phyloP scores from a whole-genome alignment of 2,888 invertebrate species.

The Meliscaeva auricollis region DNA sequence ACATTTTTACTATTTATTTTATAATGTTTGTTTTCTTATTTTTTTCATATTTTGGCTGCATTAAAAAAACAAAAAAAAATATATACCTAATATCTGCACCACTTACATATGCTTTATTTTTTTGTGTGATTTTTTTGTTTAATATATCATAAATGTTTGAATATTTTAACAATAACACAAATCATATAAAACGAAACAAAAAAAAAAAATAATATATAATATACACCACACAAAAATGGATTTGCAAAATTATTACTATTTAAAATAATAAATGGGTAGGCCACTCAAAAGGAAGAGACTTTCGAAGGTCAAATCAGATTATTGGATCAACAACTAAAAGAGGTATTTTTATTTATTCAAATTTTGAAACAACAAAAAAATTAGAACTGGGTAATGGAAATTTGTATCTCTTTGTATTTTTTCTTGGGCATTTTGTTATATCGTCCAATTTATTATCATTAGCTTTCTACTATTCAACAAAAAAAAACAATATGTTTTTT shows the following conservation, averaged over 20 bases:
- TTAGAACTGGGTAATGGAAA: constrained; percentile 44
- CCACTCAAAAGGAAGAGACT: constrained; percentile 97
- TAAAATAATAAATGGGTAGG: constrained; percentile 86
- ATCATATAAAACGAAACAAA: constrained; percentile 79
- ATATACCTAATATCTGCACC: constrained; percentile 54
- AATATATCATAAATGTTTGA: constrained; percentile 78
- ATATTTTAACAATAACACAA: constrained; percentile 85
- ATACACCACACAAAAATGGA: constrained; percentile 57
- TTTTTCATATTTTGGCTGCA: constrained; percentile 80
- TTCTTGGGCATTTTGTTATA: background rate
- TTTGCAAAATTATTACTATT: constrained; percentile 56
- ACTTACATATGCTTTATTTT: constrained; percentile 53
- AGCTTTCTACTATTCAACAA: background rate
- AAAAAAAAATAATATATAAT: constrained; percentile 19
- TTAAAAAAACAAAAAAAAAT: constrained; percentile 42
- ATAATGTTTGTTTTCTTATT: constrained; percentile 71
- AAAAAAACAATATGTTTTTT: background rate
- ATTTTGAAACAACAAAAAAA: constrained; percentile 60
- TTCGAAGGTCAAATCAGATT: constrained; percentile 96
- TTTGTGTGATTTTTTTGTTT: constrained; percentile 80
- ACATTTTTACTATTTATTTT: constrained; percentile 45
- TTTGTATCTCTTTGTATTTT: constrained; percentile 4
- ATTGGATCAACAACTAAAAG: constrained; percentile 95
- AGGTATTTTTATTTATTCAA: constrained; percentile 89
- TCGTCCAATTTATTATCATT: background rate